Percentiles rank a stretch among this genome's conserved stretches.
phyloP scores from a whole-genome alignment of 2,797 vertebrate species.

The Saxicola maurus region DNA sequence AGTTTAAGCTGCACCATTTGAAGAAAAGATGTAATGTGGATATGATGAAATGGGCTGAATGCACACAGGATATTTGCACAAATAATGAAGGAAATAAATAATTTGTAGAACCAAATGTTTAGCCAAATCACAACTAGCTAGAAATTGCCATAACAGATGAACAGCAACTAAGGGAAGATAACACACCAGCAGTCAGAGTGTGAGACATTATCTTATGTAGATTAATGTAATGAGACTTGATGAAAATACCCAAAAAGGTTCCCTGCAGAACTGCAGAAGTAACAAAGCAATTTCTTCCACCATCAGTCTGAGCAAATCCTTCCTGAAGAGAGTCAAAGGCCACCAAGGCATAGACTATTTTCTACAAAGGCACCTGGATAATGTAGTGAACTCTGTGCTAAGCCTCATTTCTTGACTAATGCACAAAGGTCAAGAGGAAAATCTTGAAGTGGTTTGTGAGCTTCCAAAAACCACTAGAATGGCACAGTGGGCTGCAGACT shows the following conservation, averaged over 20 bases:
- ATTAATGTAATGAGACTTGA: not conserved
- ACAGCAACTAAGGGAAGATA: not conserved
- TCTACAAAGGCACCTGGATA: not conserved
- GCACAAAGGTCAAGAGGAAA: not conserved
- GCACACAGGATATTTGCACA: not conserved
- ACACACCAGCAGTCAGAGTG: not conserved
- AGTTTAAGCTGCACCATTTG: not conserved
- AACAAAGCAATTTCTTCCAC: not conserved
- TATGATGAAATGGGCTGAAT: not conserved
- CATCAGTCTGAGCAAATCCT: not conserved
- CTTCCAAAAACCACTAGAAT: not conserved
- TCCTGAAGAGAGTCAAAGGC: not conserved
- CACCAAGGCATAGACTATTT: not conserved
- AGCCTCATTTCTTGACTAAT: not conserved
- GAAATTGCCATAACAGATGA: not conserved
- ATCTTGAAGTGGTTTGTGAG: not conserved
- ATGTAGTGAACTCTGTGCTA: not conserved
- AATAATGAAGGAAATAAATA: not conserved
- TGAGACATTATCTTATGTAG: not conserved
- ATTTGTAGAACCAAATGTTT: not conserved
- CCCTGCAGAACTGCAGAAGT: not conserved
- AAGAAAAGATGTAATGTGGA: not conserved
- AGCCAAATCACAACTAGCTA: not conserved
- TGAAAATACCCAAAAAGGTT: not conserved
- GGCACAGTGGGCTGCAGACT: not conserved